These are phyloP conservation scores for Sorex fumeus DNA, from an alignment of 2,113 vertebrate genomes.

Conservation along the genomic window DNA sequence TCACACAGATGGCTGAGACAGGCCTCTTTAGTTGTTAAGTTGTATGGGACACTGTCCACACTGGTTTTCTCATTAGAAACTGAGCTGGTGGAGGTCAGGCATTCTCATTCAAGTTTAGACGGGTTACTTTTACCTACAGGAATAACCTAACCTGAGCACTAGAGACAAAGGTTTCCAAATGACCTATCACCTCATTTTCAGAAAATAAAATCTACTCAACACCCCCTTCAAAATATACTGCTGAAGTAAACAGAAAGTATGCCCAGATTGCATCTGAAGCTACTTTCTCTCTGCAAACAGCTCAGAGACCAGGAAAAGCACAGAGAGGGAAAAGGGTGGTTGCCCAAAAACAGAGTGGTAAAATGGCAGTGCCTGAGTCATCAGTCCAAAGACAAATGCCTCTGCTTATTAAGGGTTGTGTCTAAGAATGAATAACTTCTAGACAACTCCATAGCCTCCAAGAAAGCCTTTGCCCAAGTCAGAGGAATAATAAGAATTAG, in stretches of 20 bases:
- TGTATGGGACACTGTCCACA: background rate
- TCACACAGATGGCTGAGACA: background rate
- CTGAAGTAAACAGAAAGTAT: no score
- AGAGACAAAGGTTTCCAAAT: no score
- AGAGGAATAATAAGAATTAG: background rate
- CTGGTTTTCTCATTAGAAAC: slow-evolving; percentile 50
- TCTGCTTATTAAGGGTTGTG: background rate
- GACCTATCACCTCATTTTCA: no score
- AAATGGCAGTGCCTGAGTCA: background rate
- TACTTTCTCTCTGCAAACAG: background rate
- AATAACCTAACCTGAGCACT: background rate
- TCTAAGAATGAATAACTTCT: background rate
- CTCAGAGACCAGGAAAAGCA: background rate
- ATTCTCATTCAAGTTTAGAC: slow-evolving; percentile 61
- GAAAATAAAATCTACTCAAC: no score
- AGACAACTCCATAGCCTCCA: background rate
- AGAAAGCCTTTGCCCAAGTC: background rate
- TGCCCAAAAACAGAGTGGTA: background rate
- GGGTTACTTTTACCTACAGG: slow-evolving; percentile 40
- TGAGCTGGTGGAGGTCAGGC: slow-evolving; percentile 9
- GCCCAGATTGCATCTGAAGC: no score
- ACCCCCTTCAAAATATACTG: no score
- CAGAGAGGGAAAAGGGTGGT: background rate
- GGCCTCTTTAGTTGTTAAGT: slow-evolving; percentile 9
- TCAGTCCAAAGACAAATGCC: background rate